phyloP scores from a whole-genome alignment of 2,113 vertebrate species.

The Epinephelus fuscoguttatus region DNA sequence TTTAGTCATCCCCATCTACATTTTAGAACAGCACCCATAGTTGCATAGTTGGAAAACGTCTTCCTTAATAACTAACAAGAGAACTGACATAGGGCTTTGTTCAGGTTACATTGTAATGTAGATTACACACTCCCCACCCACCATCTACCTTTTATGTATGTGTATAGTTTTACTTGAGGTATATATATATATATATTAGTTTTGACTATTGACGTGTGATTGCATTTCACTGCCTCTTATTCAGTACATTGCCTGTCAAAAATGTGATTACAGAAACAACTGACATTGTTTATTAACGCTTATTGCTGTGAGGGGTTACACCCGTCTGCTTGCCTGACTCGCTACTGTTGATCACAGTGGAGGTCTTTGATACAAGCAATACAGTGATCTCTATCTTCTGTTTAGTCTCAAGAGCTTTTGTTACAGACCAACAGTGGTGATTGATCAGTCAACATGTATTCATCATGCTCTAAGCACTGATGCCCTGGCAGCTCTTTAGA shows the following conservation, averaged over 20 bases:
- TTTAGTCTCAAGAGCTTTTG: constrained; percentile 27
- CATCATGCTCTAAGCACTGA: constrained; percentile 12
- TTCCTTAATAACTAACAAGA: constrained; percentile 49
- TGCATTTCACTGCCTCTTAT: constrained; percentile 68
- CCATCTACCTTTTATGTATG: constrained; percentile 29
- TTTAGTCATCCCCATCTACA: constrained; percentile 14
- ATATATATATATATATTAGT: constrained; percentile 35
- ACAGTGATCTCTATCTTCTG: constrained; percentile 38
- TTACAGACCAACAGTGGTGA: constrained; percentile 29
- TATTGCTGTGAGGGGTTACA: constrained; percentile 35
- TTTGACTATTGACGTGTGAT: constrained; percentile 53
- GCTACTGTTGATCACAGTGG: constrained; percentile 44
- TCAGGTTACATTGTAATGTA: constrained; percentile 45
- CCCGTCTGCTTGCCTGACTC: constrained; percentile 9
- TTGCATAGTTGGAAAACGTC: constrained; percentile 48
- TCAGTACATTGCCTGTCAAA: constrained; percentile 55
- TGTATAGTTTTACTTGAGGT: constrained; percentile 61
- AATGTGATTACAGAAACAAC: constrained; percentile 58
- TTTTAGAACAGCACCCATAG: constrained; percentile 34
- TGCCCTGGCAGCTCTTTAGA: neutral
- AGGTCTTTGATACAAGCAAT: constrained; percentile 50
- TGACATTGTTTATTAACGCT: constrained; percentile 39
- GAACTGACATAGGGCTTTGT: constrained; percentile 38
- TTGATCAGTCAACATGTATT: constrained; percentile 14
- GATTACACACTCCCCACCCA: constrained; percentile 38